Evolutionary conservation across 2,797 vertebrate genomes (phyloP).

Genomic region (Squalus acanthias): DNA sequence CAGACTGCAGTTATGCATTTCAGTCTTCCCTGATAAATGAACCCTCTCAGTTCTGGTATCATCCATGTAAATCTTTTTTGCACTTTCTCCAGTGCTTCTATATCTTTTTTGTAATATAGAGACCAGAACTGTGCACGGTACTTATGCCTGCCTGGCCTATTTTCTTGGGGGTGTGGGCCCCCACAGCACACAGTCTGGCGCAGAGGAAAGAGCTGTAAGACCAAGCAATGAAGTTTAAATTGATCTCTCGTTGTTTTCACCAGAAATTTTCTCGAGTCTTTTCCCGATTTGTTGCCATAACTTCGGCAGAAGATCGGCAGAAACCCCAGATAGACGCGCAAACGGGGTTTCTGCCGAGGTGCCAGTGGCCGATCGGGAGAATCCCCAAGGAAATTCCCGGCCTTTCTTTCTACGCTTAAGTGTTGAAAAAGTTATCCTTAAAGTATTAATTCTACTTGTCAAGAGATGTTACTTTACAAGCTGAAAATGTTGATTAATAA

Average conservation of each 20-base stretch:
- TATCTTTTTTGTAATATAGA: background rate
- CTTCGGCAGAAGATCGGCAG: background rate
- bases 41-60: background rate
- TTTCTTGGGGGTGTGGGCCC: background rate
- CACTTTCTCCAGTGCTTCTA: background rate
- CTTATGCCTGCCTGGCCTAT: background rate
- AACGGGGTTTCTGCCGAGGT: background rate
- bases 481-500: slow-evolving; percentile 1
- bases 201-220: background rate
- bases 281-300: background rate
- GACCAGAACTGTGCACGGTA: background rate
- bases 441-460: background rate
- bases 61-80: background rate
- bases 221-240: background rate
- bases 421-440: background rate
- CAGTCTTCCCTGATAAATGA: background rate
- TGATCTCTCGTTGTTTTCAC: background rate
- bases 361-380: background rate
- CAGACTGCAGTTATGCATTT: background rate
- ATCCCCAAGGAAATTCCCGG: background rate
- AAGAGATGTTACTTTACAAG: background rate
- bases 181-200: background rate
- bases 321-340: background rate
- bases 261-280: background rate
- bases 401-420: background rate